Conservation (phyloP, 1,140 invertebrate genomes). For the Papilio machaon region DNA sequence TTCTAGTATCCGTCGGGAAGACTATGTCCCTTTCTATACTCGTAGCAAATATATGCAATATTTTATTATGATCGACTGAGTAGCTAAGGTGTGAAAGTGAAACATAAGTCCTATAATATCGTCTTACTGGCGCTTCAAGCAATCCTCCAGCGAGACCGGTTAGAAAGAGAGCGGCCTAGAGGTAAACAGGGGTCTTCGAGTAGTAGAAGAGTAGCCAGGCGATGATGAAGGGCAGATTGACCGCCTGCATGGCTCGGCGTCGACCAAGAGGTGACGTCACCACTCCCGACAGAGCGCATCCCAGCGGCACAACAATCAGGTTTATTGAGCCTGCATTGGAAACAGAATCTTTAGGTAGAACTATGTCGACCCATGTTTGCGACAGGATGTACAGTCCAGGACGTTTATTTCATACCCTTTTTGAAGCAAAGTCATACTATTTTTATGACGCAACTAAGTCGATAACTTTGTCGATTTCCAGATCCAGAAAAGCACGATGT, state of each 20-base stretch:
- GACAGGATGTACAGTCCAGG: no score
- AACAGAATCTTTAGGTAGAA: no score
- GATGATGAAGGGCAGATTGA: conserved; percentile 87
- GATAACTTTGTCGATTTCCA: no score
- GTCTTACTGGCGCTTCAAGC: conserved; percentile 88
- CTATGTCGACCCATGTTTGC: no score
- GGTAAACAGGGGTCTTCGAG: conserved; percentile 82
- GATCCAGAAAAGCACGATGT: no score
- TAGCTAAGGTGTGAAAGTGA: not conserved
- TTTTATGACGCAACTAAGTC: no score
- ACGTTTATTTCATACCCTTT: no score
- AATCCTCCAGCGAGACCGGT: conserved; percentile 88
- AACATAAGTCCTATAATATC: not conserved
- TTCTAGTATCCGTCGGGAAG: not conserved
- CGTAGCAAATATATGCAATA: no score
- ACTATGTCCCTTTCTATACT: no score
- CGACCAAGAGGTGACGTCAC: conserved; percentile 87
- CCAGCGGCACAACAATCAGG: conserved; percentile 88
- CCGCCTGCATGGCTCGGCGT: conserved; percentile 87
- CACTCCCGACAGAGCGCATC: conserved; percentile 87
- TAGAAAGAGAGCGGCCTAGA: conserved; percentile 86
- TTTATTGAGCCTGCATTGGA: conserved; percentile 86
- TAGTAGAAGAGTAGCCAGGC: conserved; percentile 89
- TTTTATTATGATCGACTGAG: no score
- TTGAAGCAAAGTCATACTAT: no score